These are phyloP conservation scores for Xenus cinereus DNA, from an alignment of 2,113 vertebrate genomes.

Conservation along the genomic window DNA sequence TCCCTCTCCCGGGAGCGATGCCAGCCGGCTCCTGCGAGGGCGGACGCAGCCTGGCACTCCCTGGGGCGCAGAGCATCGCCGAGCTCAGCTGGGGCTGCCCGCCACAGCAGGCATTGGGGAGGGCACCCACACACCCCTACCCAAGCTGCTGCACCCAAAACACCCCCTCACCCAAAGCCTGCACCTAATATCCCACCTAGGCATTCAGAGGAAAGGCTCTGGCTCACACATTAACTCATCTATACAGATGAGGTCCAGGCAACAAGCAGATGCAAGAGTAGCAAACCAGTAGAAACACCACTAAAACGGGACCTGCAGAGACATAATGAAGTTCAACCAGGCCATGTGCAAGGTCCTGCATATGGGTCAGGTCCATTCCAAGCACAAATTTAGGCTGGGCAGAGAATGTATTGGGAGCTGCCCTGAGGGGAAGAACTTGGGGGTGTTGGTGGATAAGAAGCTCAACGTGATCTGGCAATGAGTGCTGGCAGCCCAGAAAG, in stretches of 20 bases:
- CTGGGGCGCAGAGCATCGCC: not conserved
- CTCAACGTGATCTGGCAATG: not conserved
- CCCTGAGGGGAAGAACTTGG: not conserved
- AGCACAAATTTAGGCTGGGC: not conserved
- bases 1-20: slow-evolving; percentile 15
- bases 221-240: not conserved
- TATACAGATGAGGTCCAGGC: not conserved
- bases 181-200: not conserved
- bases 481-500: not conserved
- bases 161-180: not conserved
- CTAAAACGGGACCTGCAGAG: not conserved
- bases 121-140: rapidly evolving
- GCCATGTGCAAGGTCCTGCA: not conserved
- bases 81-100: not conserved
- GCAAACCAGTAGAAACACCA: not conserved
- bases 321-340: not conserved
- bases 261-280: rapidly evolving
- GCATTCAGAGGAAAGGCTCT: not conserved
- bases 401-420: not conserved
- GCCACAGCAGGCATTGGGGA: rapidly evolving
- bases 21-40: not conserved
- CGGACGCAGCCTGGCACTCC: not conserved
- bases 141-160: not conserved
- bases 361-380: not conserved
- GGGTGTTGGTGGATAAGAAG: not conserved